Base-by-base conservation (phyloP, 2,113 vertebrate species). In the Thermophis baileyi region DNA sequence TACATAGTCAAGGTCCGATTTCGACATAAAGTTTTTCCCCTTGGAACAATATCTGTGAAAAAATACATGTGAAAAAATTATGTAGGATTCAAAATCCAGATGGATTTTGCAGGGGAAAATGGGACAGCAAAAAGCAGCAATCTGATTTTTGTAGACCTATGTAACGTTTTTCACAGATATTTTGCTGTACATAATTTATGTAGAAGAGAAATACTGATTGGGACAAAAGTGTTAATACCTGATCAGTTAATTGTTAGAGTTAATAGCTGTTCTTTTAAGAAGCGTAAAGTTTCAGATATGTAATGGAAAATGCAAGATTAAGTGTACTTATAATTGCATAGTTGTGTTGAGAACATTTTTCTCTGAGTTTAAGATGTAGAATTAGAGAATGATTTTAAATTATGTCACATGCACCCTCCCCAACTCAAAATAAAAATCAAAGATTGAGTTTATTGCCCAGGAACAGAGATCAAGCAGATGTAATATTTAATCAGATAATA, bases 11-110 rank as follows among this genome's bases (percentile, higher is more conserved):
- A 90, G 74, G 53, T 93, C 92, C 92, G 81, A 93, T 93, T 93
- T 90, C 88, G 89, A 90, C 69, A 93, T 51, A 93, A 90, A 46
- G 81, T 93, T 90, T 93, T 90, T 60, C 92, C 92, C 74, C 88
- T 40, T 89, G 88, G 88, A 93, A 89, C 92, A 92, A 89, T 89
- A 92, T 92, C 91, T 92, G 91, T 92, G 91, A 92, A 92, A 92
- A 69, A 92, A 92, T 92, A 92, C 92, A 92, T 93, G 92, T 93
- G 92, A 93, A 93, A 93, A 93, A 89, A 93, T 93, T 89, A 93
- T 89, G 81, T 86, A 93, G 91, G 49, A 63, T 86, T 90, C 81
- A 93, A 93, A 93, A 93, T 93, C 89, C 89, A 90, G 60, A 16
- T 90, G 92, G 74, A 93, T 93, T 93, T 93, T 90, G 92, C 89